These are phyloP conservation scores for Nematostella vectensis DNA, from an alignment of 92 coral and sea anemone genomes.

Conservation along the genomic window DNA sequence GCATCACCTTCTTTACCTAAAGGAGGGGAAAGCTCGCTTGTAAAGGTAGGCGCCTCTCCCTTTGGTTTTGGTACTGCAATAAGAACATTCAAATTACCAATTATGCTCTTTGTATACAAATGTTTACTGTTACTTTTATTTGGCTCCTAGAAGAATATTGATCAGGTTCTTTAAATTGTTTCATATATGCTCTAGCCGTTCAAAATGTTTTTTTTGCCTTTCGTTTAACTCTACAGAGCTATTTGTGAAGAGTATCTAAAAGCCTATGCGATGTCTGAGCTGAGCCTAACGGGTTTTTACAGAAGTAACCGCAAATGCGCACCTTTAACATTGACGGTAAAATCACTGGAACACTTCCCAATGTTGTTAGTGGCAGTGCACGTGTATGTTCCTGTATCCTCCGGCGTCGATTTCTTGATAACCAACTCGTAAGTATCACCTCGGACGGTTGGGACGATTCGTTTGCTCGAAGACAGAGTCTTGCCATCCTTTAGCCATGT, in stretches of 20 bases:
- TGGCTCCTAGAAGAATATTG: too few relatives aligned
- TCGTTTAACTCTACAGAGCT: too few relatives aligned
- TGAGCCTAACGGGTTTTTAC: too few relatives aligned
- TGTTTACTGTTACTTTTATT: too few relatives aligned
- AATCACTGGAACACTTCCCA: constrained; percentile 32
- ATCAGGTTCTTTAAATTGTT: too few relatives aligned
- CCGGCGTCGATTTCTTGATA: constrained; percentile 40
- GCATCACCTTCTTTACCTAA: constrained; percentile 73
- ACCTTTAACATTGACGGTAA: constrained; percentile 51
- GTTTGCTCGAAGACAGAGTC: constrained; percentile 28
- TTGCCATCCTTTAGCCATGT: constrained; percentile 58
- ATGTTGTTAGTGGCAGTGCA: constrained; percentile 48
- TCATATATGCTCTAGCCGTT: too few relatives aligned
- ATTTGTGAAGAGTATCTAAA: too few relatives aligned
- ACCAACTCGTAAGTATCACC: constrained; percentile 35
- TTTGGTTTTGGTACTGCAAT: constrained; percentile 55
- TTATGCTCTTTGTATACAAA: constrained; percentile 5
- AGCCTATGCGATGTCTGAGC: too few relatives aligned
- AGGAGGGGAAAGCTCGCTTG: constrained; percentile 28
- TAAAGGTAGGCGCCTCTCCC: constrained; percentile 69
- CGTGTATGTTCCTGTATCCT: constrained; percentile 65
- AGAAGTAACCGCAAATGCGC: background rate
- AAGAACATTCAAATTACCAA: background rate
- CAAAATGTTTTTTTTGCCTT: too few relatives aligned
- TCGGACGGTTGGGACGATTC: constrained; percentile 23